These are phyloP conservation scores for Dynastes maya DNA, from an alignment of 2,888 invertebrate genomes.

Conservation along the genomic window DNA sequence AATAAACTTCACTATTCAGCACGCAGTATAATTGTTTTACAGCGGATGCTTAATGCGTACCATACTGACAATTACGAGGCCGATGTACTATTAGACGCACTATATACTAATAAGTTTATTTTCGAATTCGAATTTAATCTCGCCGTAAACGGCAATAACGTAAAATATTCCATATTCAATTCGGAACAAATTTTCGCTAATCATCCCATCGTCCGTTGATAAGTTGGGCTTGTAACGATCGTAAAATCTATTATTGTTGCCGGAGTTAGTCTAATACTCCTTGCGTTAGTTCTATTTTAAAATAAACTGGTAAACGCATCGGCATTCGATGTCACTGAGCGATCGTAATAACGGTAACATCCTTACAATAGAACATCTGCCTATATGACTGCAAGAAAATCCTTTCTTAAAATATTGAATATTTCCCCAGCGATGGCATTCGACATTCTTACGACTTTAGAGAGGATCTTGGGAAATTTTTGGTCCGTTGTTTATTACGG, in stretches of 20 bases:
- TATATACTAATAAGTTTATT: constrained; percentile 9
- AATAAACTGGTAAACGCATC: constrained; percentile 23
- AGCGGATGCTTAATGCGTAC: neutral
- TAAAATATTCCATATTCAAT: neutral
- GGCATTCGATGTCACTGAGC: constrained; percentile 12
- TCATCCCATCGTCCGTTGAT: constrained; percentile 16
- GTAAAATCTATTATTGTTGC: constrained; percentile 9
- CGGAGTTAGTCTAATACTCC: neutral
- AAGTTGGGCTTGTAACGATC: constrained; percentile 9
- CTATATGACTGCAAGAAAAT: neutral
- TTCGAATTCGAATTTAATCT: neutral
- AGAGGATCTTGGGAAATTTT: constrained; percentile 9
- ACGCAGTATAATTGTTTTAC: neutral
- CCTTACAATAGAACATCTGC: constrained; percentile 24
- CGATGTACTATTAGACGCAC: neutral
- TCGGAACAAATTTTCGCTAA: constrained; percentile 5
- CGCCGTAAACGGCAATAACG: neutral
- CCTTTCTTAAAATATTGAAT: constrained; percentile 22
- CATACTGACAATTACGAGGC: constrained; percentile 11
- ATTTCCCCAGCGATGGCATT: neutral
- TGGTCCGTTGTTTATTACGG: neutral
- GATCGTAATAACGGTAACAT: constrained; percentile 31
- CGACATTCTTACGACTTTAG: neutral
- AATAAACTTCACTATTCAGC: neutral
- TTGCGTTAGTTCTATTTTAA: constrained; percentile 14